These are phyloP conservation scores for Coturnix japonica DNA, from an alignment of 2,113 vertebrate genomes.

Conservation along the genomic window DNA sequence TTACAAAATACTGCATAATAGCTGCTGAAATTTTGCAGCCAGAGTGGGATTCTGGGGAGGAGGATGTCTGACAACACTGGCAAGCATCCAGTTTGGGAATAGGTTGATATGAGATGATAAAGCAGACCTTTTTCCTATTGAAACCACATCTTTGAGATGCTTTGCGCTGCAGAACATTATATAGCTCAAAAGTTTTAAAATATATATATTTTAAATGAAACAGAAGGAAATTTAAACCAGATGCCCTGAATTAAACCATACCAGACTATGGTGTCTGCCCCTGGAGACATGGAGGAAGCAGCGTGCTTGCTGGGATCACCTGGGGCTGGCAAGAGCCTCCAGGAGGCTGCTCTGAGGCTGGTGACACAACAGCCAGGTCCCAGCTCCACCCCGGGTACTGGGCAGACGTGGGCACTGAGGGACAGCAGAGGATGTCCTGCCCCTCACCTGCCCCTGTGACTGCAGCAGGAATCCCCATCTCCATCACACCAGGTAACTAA, in stretches of 20 bases:
- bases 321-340: neutral
- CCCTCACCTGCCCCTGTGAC: neutral
- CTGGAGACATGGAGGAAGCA: neutral
- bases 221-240: neutral
- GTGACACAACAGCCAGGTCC: neutral
- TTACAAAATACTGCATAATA: neutral
- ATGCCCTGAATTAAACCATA: neutral
- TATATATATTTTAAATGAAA: too few relatives aligned
- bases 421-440: neutral
- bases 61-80: neutral
- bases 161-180: neutral
- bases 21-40: neutral
- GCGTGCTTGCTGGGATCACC: neutral
- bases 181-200: neutral
- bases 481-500: neutral
- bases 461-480: neutral
- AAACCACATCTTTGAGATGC: neutral
- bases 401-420: rapidly evolving
- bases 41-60: neutral
- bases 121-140: neutral
- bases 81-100: neutral
- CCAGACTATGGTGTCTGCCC: too few relatives aligned
- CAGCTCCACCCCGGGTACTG: neutral
- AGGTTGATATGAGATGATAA: neutral
- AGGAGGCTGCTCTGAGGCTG: neutral